Evolutionary conservation across 2,888 invertebrate genomes (phyloP).

Genomic region (Temnothorax rugatulus): DNA sequence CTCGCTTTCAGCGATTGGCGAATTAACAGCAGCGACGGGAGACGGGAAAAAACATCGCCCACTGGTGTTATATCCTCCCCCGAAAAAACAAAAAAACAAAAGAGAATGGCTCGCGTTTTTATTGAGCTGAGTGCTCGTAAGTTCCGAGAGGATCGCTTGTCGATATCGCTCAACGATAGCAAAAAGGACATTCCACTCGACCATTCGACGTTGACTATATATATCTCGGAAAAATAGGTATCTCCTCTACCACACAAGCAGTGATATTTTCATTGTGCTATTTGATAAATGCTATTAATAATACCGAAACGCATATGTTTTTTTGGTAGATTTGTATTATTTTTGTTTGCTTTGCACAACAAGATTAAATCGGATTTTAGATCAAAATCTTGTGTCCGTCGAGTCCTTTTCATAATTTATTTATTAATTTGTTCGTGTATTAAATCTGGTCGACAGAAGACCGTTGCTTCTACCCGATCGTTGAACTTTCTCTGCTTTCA

Average conservation of each 20-base stretch:
- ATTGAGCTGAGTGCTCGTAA: constrained; percentile 34
- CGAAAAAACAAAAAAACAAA: background rate
- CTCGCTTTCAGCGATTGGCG: constrained; percentile 49
- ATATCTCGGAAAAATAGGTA: background rate
- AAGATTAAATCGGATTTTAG: background rate
- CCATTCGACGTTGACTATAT: background rate
- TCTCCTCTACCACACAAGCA: background rate
- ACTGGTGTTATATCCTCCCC: background rate
- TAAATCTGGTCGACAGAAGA: background rate
- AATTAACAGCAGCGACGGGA: constrained; percentile 38
- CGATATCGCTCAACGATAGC: constrained; percentile 33
- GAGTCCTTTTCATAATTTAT: background rate
- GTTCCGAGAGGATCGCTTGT: constrained; percentile 20
- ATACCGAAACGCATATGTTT: background rate
- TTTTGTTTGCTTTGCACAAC: background rate
- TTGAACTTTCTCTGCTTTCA: constrained; percentile 11
- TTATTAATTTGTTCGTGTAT: background rate
- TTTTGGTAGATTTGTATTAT: background rate
- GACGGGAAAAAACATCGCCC: background rate
- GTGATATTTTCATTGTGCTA: background rate
- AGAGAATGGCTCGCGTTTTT: constrained; percentile 39
- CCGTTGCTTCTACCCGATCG: background rate
- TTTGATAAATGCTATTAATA: constrained; percentile 35
- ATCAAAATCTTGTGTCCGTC: background rate
- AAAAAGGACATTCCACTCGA: constrained; percentile 25